phyloP scores from a whole-genome alignment of 2,888 invertebrate species.

The Pandemis cinnamomeana region DNA sequence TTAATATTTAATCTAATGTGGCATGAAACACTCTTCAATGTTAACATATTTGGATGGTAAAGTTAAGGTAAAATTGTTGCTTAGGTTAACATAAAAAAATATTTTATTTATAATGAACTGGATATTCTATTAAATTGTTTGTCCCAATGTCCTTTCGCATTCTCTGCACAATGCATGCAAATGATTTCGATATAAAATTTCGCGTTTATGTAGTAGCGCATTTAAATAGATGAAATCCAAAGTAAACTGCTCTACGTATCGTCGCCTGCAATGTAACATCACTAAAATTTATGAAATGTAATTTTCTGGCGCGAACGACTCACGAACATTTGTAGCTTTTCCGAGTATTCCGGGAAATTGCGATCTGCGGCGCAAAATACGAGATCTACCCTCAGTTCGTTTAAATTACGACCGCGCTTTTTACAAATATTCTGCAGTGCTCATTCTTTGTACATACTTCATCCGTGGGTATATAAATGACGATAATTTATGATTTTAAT shows the following conservation, averaged over 20 bases:
- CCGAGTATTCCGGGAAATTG: conserved; percentile 82
- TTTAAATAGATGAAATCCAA: neutral
- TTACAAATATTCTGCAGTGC: conserved; percentile 68
- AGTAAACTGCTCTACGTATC: neutral
- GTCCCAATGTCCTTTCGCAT: too few species aligned
- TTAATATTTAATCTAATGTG: too few species aligned
- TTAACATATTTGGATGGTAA: too few species aligned
- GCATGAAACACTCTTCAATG: too few species aligned
- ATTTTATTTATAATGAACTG: too few species aligned
- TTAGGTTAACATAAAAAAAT: too few species aligned
- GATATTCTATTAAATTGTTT: too few species aligned
- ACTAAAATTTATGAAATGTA: conserved; percentile 82
- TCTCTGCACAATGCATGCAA: too few species aligned
- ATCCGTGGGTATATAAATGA: conserved; percentile 32
- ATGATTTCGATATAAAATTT: too few species aligned
- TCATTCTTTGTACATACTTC: conserved; percentile 46
- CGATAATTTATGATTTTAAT: conserved; percentile 39
- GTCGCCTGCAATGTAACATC: conserved; percentile 50
- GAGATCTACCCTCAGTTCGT: conserved; percentile 76
- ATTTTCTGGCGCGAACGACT: conserved; percentile 80
- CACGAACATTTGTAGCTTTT: conserved; percentile 83
- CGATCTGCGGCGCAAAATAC: conserved; percentile 76
- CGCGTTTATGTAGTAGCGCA: neutral
- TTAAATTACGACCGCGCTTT: conserved; percentile 77
- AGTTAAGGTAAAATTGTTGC: too few species aligned